Evolutionary conservation across 2,113 vertebrate genomes (phyloP).

Genomic region (Hippocampus zosterae): DNA sequence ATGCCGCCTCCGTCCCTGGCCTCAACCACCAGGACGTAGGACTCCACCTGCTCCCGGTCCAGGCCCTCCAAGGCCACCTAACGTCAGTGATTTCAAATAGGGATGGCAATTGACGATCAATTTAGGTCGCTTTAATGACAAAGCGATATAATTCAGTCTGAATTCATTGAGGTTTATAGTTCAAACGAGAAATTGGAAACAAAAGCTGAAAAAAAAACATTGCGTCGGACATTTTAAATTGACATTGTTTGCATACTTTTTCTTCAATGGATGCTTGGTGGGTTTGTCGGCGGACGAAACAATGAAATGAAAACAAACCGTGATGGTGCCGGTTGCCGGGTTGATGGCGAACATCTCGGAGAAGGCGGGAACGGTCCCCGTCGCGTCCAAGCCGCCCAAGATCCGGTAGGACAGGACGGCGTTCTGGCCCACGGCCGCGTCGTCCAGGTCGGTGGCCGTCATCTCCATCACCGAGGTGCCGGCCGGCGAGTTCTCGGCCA

Average conservation of each 20-base stretch:
- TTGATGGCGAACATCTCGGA: constrained; percentile 78
- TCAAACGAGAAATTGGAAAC: too few species aligned
- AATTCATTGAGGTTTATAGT: too few species aligned
- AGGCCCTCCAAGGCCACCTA: constrained; percentile 67
- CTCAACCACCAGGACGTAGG: constrained; percentile 79
- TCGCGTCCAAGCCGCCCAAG: constrained; percentile 66
- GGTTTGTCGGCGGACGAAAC: neutral
- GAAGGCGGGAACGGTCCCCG: constrained; percentile 46
- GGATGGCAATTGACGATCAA: too few species aligned
- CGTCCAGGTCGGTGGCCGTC: constrained; percentile 82
- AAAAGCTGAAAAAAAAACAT: too few species aligned
- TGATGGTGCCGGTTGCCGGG: constrained; percentile 75
- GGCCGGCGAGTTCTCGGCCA: constrained; percentile 77
- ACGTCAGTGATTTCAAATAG: too few species aligned
- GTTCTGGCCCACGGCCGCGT: constrained; percentile 80
- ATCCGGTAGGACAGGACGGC: constrained; percentile 81
- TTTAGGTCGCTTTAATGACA: too few species aligned
- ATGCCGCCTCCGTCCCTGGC: constrained; percentile 84
- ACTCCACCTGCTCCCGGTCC: constrained; percentile 79
- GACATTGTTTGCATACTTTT: too few species aligned
- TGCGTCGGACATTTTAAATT: too few species aligned
- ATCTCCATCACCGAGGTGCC: constrained; percentile 83
- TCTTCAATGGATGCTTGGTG: neutral
- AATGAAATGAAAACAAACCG: neutral
- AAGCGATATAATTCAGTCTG: too few species aligned